Evolutionary conservation across 2,113 vertebrate genomes (phyloP).

Genomic region (Erythrolamprus reginae): DNA sequence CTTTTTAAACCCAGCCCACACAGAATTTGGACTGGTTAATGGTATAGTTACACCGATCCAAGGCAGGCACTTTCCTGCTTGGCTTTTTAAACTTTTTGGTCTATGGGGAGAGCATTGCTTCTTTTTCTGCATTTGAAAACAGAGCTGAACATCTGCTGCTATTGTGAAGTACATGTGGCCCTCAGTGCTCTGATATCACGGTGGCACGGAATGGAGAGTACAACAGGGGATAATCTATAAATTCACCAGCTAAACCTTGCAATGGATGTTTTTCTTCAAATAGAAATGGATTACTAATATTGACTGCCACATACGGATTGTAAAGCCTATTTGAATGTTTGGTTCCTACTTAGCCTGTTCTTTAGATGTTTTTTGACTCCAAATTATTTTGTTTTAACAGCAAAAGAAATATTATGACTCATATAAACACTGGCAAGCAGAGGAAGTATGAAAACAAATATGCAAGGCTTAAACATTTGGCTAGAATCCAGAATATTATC

Average conservation of each 20-base stretch:
- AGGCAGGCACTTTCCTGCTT: neutral
- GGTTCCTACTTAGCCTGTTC: neutral
- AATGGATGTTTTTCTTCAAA: neutral
- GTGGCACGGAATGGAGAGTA: neutral
- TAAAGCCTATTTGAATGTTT: neutral
- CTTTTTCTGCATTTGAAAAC: neutral
- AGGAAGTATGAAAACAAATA: neutral
- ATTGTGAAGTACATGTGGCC: neutral
- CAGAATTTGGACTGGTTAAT: neutral
- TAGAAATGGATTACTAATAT: neutral
- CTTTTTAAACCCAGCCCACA: neutral
- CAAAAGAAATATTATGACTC: neutral
- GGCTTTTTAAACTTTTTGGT: neutral
- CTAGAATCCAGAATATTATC: neutral
- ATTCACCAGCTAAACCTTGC: neutral
- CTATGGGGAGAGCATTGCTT: neutral
- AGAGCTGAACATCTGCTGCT: neutral
- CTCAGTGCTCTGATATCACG: neutral
- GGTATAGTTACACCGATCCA: neutral
- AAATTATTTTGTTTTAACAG: neutral
- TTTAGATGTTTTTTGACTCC: neutral
- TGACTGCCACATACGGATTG: neutral
- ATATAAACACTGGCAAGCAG: constrained; percentile 11
- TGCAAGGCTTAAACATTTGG: neutral
- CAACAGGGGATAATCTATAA: neutral